Base-by-base conservation (phyloP, 2,113 vertebrate species). In the Trichomycterus rosablanca region DNA sequence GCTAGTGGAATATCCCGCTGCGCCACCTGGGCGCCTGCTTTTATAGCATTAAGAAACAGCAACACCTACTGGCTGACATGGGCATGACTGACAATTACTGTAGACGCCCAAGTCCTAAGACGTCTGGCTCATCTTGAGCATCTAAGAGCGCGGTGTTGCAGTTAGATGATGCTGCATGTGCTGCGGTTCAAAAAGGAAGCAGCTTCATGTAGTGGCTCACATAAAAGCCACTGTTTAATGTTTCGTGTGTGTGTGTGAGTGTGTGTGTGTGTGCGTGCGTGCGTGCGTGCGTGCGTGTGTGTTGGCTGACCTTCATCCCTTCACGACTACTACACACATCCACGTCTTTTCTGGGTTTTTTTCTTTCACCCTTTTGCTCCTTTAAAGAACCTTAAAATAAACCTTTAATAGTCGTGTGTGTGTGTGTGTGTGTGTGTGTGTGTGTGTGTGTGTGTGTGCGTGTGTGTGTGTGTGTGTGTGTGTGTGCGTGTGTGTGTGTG, bases 381-480 rank as follows among this genome's bases (percentile, higher is more conserved):
- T 83, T 86, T 81, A 87, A 88, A 87, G 80, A 60, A 24, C 54
- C 61, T 65, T n/a, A 81, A 86, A 87, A 87, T 86, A 88, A 84
- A 43, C 71, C 69, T 83, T 82, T 88, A 88, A 88, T 88, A 81
- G 84, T 76, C 82, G 83, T 78, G 77, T 78, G 75, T 76, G 81
- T 80, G 74, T 58, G 63, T 72, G 81, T 37, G 43, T 37, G 28
- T 53, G 52, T 55, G 51, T 39, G 35, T 40, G 84, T 78, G 78
- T 78, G 74, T 76, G 81, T 80, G 74, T 57, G 61, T 73, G 81
- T 51, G 83, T 78, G 78, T 78, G 75, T 76, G 81, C 79, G 76
- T 58, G 67, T 72, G 80, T 34, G 84, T 78, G 77, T 75, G 73
- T 74, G 81, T 80, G 75, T 57, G 66, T 69, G 81, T 18, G 64